These are phyloP conservation scores for Amphimedon queenslandica DNA, from an alignment of 37 sponge, comb jelly and placozoan genomes.

Conservation along the genomic window DNA sequence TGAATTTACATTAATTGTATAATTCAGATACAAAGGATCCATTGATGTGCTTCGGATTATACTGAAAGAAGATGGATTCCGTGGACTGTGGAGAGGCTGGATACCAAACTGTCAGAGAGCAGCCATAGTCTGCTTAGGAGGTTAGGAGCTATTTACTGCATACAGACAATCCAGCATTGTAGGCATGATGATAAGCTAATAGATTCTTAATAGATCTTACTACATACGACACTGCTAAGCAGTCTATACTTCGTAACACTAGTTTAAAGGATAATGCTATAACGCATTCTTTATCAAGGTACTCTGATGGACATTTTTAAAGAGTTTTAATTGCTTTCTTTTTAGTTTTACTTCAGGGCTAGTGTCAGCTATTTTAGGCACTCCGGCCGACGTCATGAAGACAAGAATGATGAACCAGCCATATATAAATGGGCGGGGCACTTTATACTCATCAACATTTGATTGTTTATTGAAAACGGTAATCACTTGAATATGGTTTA, in stretches of 20 bases:
- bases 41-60: conserved; percentile 63
- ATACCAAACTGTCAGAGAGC: conserved; percentile 86
- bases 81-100: conserved; percentile 83
- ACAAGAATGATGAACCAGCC: conserved; percentile 91
- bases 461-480: conserved; percentile 71
- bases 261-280: conserved; percentile 52
- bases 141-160: conserved; percentile 9
- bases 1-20: neutral
- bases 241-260: conserved; percentile 49
- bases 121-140: conserved; percentile 82
- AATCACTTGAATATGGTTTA: neutral
- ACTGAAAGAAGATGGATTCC: conserved; percentile 51
- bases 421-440: conserved; percentile 33
- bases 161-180: neutral
- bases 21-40: conserved; percentile 57
- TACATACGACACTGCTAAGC: conserved; percentile 79
- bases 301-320: neutral
- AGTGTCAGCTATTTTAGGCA: conserved; percentile 60
- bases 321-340: neutral
- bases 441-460: conserved; percentile 39
- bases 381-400: conserved; percentile 88
- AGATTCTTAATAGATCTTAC: conserved; percentile 80
- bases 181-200: no score
- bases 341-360: conserved; percentile 56
- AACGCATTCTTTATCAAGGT: conserved; percentile 74